Evolutionary conservation across 2,113 vertebrate species (phyloP), one percentile per base, ranked within the genome.

Genomic region (Sinocyclocheilus rhinocerous): DNA sequence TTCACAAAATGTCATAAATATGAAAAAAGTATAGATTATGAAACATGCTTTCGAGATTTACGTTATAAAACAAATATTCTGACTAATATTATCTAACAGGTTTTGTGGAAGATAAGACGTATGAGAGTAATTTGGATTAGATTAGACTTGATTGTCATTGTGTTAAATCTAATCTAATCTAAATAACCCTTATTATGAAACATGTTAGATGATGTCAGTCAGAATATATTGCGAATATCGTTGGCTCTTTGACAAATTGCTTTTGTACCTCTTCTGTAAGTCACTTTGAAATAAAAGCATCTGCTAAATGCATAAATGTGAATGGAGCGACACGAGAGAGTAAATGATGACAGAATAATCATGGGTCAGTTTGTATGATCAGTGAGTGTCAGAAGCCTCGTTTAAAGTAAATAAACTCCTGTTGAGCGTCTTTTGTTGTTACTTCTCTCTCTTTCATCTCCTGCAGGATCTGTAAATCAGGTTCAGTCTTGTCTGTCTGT

Each of bases 401-500:
- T 20, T 33, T 55, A 50, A 18, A 16, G 22, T 22, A 8, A 29
- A 26, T 16, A 33, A 42, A 13, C 39, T 48, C 6, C 57, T 20
- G 15, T 33, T 22, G 24, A 76, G 72, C 42, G 22, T 0, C 29
- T 33, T 33, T 33, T 33, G 29, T 33, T 33, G 33, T 52, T 12
- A 42, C 61, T 45, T 76, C 13, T 20, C 57, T 59, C 20, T 59
- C 57, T 18, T 52, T 52, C 50, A n/a, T 82, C 70, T 76, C 33
- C n/a, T 61, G 59, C 63, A 24, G 59, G 55, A 29, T 67, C 63
- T 29, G 70, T 76, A 22, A 50, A 55, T 86, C 79, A 69, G 45
- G 75, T 70, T 84, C 73, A 5, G 82, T 87, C 75, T 87, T 83
- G 81, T 22, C 81, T 48, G 50, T 57, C 73, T 65, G 52, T 48